Conservation (phyloP, 2,797 vertebrate genomes). For the Melanogrammus aeglefinus region DNA sequence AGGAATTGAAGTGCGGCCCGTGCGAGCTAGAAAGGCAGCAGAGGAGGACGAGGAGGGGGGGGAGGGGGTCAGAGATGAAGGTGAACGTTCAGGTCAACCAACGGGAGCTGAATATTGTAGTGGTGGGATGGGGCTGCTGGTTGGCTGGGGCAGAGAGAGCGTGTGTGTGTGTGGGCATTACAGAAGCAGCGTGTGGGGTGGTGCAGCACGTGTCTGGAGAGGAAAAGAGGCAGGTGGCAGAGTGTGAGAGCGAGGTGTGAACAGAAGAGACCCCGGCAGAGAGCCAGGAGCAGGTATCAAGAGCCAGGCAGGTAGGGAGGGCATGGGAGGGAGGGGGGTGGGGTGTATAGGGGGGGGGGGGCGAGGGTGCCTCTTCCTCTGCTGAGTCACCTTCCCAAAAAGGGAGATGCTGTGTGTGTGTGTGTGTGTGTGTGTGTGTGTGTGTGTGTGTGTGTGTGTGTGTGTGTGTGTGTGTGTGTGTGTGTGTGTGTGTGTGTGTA, state of each 20-base stretch:
- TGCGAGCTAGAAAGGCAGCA: not conserved
- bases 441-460: no score
- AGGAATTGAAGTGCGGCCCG: not conserved
- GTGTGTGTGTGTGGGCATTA: not conserved
- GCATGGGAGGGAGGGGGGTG: constrained; percentile 21
- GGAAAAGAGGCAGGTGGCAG: not conserved
- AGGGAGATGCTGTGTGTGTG: constrained; percentile 15
- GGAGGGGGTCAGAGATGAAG: not conserved
- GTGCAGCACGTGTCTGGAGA: not conserved
- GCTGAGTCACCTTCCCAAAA: constrained; percentile 13
- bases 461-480: no score
- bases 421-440: no score
- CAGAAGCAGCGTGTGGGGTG: constrained; percentile 4
- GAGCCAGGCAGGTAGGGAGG: constrained; percentile 25
- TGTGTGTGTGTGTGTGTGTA: no score
- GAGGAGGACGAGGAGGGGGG: not conserved
- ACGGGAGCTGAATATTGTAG: not conserved
- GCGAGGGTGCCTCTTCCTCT: constrained; percentile 19
- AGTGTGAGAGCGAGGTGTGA: constrained; percentile 7
- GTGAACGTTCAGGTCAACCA: not conserved
- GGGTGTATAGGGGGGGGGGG: not conserved
- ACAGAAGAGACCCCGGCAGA: constrained; percentile 21
- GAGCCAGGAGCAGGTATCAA: constrained; percentile 47
- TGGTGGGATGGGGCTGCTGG: not conserved
- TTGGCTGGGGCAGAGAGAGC: not conserved